Percentiles rank a stretch among this genome's conserved stretches.
Conservation (phyloP, 2,797 vertebrate genomes). For the Todus mexicanus region DNA sequence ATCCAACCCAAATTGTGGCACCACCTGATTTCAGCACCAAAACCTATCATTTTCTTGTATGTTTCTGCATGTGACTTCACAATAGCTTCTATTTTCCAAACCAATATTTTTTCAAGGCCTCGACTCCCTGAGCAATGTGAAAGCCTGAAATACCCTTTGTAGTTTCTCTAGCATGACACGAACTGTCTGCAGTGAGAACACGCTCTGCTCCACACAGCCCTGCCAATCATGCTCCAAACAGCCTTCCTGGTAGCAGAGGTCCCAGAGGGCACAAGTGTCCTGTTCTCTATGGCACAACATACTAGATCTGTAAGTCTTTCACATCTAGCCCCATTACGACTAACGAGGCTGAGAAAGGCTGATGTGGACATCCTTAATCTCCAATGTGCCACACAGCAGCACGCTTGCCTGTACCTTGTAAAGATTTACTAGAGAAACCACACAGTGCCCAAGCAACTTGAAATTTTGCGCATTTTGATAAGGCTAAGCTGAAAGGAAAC, state of each 20-base stretch:
- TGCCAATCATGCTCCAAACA: background rate
- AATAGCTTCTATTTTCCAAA: background rate
- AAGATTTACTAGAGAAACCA: background rate
- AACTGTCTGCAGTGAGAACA: background rate
- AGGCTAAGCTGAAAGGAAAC: background rate
- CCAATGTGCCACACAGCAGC: background rate
- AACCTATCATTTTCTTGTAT: background rate
- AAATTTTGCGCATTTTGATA: background rate
- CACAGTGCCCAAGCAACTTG: background rate
- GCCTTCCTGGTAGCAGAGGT: background rate
- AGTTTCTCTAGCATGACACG: background rate
- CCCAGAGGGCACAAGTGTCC: background rate
- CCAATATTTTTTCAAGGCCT: background rate
- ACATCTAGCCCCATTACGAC: background rate
- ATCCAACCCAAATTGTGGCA: background rate
- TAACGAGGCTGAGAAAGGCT: background rate
- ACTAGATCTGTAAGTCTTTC: background rate
- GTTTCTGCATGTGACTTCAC: background rate
- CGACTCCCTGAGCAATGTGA: background rate
- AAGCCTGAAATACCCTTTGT: background rate
- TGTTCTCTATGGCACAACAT: background rate
- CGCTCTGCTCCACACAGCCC: background rate
- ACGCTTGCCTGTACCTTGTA: background rate
- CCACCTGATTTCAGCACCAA: background rate
- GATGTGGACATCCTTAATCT: background rate